Evolutionary conservation across 1,140 invertebrate genomes (phyloP).

Genomic region (Triops cancriformis): DNA sequence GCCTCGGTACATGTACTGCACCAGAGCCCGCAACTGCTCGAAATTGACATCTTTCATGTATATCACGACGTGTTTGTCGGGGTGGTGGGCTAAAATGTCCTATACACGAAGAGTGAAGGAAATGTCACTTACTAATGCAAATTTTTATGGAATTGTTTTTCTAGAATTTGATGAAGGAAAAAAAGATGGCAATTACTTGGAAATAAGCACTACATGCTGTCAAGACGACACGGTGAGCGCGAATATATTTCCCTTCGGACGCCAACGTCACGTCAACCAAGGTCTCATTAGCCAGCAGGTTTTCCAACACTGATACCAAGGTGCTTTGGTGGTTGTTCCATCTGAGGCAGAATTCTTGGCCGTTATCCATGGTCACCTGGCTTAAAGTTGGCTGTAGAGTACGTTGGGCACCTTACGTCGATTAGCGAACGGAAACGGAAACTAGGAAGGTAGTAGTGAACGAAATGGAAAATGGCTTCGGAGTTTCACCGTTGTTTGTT

Average conservation of each 20-base stretch:
- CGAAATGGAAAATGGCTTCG: not conserved
- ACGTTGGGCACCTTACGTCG: not conserved
- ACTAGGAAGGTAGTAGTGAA: not conserved
- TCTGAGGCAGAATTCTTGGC: conserved; percentile 85
- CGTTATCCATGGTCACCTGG: conserved; percentile 44
- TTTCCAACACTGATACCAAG: conserved; percentile 82
- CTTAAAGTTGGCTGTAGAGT: not conserved
- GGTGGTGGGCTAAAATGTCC: not conserved
- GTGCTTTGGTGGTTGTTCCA: conserved; percentile 93
- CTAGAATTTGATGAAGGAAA: not conserved
- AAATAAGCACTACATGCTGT: conserved; percentile 91
- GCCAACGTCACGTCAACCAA: conserved; percentile 87
- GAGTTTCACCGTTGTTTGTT: not conserved
- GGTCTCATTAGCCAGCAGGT: conserved; percentile 76
- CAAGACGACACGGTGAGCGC: conserved; percentile 86
- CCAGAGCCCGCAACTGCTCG: conserved; percentile 22
- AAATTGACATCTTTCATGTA: conserved; percentile 22
- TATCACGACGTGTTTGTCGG: conserved; percentile 17
- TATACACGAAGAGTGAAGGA: conserved; percentile 34
- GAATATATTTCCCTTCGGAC: conserved; percentile 79
- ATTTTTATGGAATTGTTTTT: not conserved
- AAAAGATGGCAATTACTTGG: conserved; percentile 58
- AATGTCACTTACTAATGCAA: not conserved
- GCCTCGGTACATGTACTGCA: conserved; percentile 27
- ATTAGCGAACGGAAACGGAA: not conserved